These are phyloP conservation scores for Meriones unguiculatus DNA, from an alignment of 2,113 vertebrate genomes.

Conservation along the genomic window DNA sequence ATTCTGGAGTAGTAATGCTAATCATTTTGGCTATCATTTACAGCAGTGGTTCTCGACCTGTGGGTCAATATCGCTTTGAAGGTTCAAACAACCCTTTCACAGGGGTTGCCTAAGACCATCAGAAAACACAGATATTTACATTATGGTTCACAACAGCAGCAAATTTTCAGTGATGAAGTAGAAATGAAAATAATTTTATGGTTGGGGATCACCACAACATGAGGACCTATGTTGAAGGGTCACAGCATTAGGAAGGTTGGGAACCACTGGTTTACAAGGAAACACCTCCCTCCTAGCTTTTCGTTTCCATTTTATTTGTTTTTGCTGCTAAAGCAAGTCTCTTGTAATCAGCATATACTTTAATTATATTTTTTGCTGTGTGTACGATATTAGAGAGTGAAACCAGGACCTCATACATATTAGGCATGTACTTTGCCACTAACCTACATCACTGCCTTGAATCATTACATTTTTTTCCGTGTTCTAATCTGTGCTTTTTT, in stretches of 20 bases:
- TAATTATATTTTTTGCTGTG: background rate
- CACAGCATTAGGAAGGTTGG: background rate
- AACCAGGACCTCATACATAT: background rate
- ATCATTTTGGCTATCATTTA: background rate
- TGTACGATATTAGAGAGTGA: background rate
- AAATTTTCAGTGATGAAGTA: background rate
- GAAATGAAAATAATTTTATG: background rate
- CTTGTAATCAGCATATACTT: background rate
- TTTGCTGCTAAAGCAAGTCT: background rate
- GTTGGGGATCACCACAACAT: background rate
- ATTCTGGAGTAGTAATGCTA: background rate
- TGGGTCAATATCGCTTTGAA: background rate
- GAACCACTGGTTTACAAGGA: background rate
- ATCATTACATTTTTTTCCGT: background rate
- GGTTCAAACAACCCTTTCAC: background rate
- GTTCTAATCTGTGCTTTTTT: background rate
- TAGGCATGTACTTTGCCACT: background rate
- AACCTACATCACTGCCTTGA: background rate
- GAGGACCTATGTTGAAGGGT: background rate
- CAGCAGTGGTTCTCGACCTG: background rate
- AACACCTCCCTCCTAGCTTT: background rate
- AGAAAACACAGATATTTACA: background rate
- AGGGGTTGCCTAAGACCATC: background rate
- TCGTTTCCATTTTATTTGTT: background rate
- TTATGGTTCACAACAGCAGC: background rate